Percentiles rank a stretch among this genome's conserved stretches.
Evolutionary conservation across 1,140 invertebrate genomes (phyloP).

Genomic region (Macrocentrus cingulum): DNA sequence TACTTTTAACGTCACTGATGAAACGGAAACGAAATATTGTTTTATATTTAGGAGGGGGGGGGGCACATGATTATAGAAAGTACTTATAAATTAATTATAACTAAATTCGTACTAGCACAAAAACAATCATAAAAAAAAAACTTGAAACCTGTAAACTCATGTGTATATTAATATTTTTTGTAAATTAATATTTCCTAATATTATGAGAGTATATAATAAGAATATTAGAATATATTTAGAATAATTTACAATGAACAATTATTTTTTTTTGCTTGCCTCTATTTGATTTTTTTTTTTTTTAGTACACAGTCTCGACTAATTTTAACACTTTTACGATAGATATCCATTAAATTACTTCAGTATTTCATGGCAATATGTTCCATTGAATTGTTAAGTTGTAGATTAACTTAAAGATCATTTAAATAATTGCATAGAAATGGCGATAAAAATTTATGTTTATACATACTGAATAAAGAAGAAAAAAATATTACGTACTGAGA

Average conservation of each 20-base stretch:
- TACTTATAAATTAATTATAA: slow-evolving; percentile 28
- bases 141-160: slow-evolving; percentile 9
- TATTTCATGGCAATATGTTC: no score
- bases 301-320: no score
- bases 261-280: neutral
- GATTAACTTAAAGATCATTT: no score
- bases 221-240: neutral
- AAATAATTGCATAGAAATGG: neutral
- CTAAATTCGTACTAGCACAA: slow-evolving; percentile 11
- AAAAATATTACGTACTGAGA: neutral
- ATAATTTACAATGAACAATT: neutral
- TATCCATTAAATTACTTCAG: no score
- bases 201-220: slow-evolving; percentile 5
- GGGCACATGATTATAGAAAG: slow-evolving; percentile 30
- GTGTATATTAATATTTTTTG: slow-evolving; percentile 30
- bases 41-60: no score
- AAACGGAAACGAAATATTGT: no score
- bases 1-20: no score
- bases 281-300: neutral
- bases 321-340: no score
- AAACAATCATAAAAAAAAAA: slow-evolving; percentile 26
- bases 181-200: slow-evolving; percentile 32
- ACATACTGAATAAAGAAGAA: neutral
- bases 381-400: no score
- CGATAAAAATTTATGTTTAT: neutral